Conservation (phyloP, 2,888 invertebrate species). For the Mayetiola destructor region DNA sequence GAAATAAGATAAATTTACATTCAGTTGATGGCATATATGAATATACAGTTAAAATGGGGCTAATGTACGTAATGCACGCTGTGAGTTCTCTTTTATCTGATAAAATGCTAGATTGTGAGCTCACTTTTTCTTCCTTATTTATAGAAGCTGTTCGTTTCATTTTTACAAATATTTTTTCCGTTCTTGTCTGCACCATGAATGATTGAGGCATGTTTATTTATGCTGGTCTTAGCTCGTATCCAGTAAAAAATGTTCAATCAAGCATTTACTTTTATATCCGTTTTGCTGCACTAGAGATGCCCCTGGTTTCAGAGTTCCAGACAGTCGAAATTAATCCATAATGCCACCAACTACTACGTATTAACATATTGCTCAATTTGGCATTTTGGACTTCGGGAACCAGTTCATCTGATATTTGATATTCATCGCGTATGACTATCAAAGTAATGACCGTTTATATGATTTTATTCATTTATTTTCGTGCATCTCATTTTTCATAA, state of each 20-base stretch:
- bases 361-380: neutral
- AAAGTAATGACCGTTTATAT: conserved; percentile 1
- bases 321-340: conserved; percentile 1
- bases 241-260: neutral
- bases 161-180: conserved; percentile 6
- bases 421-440: conserved; percentile 1
- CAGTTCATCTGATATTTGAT: too few species aligned
- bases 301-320: too few species aligned
- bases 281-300: too few species aligned
- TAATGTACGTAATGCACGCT: neutral
- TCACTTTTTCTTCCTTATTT: neutral
- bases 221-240: neutral
- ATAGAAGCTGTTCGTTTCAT: neutral
- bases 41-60: too few species aligned
- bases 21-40: neutral
- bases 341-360: neutral
- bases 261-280: neutral
- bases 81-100: neutral
- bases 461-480: neutral
- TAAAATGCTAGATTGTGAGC: too few species aligned
- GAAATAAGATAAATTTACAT: too few species aligned
- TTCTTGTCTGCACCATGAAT: conserved; percentile 10
- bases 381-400: neutral
- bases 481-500: too few species aligned
- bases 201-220: conserved; percentile 8